Evolutionary conservation across 2,888 invertebrate genomes (phyloP).

Genomic region (Chrysolina haemoptera): DNA sequence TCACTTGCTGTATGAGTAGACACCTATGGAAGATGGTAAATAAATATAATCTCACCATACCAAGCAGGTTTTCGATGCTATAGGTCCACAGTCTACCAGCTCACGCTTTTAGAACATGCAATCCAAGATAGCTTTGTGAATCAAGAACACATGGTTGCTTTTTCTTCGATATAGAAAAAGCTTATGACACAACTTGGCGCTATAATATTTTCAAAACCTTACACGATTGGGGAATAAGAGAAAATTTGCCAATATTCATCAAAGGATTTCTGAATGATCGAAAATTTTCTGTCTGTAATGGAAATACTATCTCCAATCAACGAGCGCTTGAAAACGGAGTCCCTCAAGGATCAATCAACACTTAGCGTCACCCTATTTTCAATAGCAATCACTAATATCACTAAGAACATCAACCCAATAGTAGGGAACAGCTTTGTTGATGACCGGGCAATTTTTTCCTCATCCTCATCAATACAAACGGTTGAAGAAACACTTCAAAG

Average conservation of each 20-base stretch:
- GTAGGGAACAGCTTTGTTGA: not conserved
- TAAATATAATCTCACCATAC: not conserved
- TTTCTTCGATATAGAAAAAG: constrained; percentile 30
- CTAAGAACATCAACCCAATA: not conserved
- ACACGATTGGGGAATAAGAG: constrained; percentile 35
- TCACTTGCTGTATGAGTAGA: constrained; percentile 38
- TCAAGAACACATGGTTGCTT: constrained; percentile 27
- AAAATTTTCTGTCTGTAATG: not conserved
- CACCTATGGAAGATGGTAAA: constrained; percentile 37
- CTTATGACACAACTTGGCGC: constrained; percentile 39
- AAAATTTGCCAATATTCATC: not conserved
- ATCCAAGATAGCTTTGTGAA: constrained; percentile 24
- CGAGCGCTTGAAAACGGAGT: not conserved
- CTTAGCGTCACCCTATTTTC: not conserved
- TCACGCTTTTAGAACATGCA: constrained; percentile 20
- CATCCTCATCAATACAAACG: not conserved
- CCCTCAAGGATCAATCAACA: not conserved
- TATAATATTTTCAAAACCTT: constrained; percentile 39
- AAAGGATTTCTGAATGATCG: not conserved
- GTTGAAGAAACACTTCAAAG: constrained; percentile 8
- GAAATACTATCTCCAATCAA: not conserved
- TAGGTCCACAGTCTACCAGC: constrained; percentile 18
- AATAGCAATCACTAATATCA: not conserved
- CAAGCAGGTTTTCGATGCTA: constrained; percentile 31
- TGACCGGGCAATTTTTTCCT: constrained; percentile 1